phyloP scores from a whole-genome alignment of 2,888 invertebrate genomes.

The Morinoia aosen region DNA sequence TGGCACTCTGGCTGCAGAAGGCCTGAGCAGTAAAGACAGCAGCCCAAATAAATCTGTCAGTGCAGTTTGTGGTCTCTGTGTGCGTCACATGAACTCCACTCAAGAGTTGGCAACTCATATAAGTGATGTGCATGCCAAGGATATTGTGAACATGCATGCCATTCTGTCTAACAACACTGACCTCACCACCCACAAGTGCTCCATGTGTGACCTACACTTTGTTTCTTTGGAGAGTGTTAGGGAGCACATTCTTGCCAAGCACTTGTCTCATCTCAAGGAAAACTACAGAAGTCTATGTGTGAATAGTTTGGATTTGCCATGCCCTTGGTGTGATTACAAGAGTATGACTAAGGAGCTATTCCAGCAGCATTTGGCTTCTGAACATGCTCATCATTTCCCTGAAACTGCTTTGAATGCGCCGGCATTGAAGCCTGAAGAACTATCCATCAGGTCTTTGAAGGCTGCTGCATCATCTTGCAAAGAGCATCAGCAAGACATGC shows the following conservation, averaged over 20 bases:
- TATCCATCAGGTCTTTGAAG: constrained; percentile 5
- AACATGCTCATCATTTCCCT: constrained; percentile 54
- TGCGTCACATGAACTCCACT: constrained; percentile 45
- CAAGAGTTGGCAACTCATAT: constrained; percentile 50
- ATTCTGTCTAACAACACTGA: constrained; percentile 53
- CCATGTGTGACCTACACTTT: constrained; percentile 56
- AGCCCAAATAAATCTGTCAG: constrained; percentile 28
- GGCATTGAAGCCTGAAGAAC: constrained; percentile 28
- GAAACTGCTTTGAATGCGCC: constrained; percentile 31
- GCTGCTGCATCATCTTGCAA: background rate
- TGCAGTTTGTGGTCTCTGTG: constrained; percentile 55
- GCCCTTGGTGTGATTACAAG: constrained; percentile 51
- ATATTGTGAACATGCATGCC: constrained; percentile 54
- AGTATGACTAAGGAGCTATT: constrained; percentile 54
- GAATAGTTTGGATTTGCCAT: constrained; percentile 53
- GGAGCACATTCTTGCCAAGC: constrained; percentile 52
- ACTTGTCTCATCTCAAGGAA: constrained; percentile 32
- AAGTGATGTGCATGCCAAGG: constrained; percentile 44
- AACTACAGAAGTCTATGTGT: constrained; percentile 40
- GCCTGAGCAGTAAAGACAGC: constrained; percentile 6
- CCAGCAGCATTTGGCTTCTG: constrained; percentile 53
- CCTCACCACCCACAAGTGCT: constrained; percentile 52
- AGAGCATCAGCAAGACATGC: background rate
- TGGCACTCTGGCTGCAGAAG: background rate
- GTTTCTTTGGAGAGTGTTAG: constrained; percentile 42